Percentiles rank a stretch among this genome's conserved stretches.
Evolutionary conservation across 2,113 vertebrate genomes (phyloP).

Genomic region (Sialia sialis): DNA sequence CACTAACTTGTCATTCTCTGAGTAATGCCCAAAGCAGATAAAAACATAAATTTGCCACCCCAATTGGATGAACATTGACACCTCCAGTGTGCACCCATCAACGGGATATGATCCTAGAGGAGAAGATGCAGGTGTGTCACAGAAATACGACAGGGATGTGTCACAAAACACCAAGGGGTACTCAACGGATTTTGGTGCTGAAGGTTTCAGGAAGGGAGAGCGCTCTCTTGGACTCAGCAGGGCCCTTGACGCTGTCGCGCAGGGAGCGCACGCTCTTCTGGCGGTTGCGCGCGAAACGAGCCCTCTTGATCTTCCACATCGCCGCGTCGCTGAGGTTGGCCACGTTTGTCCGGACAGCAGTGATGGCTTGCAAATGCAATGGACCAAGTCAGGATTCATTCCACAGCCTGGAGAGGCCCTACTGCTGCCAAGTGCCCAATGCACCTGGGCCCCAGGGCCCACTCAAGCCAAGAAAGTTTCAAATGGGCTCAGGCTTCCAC

Average conservation of each 20-base stretch:
- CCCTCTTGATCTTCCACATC: conserved; percentile 97
- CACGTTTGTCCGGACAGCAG: conserved; percentile 95
- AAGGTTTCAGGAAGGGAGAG: conserved; percentile 95
- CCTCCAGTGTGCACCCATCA: not conserved
- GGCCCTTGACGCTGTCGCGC: conserved; percentile 92
- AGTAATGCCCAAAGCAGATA: not conserved
- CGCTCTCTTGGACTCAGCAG: conserved; percentile 87
- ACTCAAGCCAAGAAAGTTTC: not conserved
- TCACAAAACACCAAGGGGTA: conserved; percentile 35
- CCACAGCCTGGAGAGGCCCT: not conserved
- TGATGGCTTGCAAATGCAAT: conserved; percentile 85
- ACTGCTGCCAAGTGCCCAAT: not conserved
- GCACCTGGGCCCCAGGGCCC: conserved; percentile 13
- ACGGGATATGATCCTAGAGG: not conserved
- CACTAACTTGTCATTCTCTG: not conserved
- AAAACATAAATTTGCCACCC: not conserved
- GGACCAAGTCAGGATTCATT: conserved; percentile 53
- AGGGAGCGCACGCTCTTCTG: conserved; percentile 97
- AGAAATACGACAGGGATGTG: not conserved
- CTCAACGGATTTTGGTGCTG: conserved; percentile 94
- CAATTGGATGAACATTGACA: not conserved
- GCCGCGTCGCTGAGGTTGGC: conserved; percentile 96
- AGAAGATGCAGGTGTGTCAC: conserved; percentile 11
- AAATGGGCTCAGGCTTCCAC: not conserved
- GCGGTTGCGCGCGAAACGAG: conserved; percentile 94